Percentiles rank a stretch among this genome's conserved stretches.
Evolutionary conservation across 2,113 vertebrate genomes (phyloP).

Genomic region (Girardinichthys multiradiatus): DNA sequence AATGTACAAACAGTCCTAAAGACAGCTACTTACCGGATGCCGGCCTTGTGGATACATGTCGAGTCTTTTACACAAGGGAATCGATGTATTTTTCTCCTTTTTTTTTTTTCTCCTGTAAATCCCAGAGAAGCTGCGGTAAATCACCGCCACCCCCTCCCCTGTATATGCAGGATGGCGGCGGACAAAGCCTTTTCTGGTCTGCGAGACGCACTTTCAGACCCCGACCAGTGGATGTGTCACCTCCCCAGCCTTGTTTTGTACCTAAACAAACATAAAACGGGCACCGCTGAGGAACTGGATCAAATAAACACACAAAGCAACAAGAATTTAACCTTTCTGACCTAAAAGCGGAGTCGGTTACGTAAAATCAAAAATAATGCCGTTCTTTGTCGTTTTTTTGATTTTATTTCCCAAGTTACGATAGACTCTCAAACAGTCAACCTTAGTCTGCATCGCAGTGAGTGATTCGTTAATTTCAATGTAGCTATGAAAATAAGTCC

Average conservation of each 20-base stretch:
- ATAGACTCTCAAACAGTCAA: background rate
- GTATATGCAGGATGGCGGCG: conserved; percentile 68
- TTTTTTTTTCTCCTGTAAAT: conserved; percentile 58
- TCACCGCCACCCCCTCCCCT: conserved; percentile 75
- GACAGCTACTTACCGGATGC: conserved; percentile 89
- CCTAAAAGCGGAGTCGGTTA: background rate
- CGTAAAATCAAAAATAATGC: background rate
- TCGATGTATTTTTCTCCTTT: conserved; percentile 42
- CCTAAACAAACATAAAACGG: conserved; percentile 57
- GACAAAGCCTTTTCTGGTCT: conserved; percentile 72
- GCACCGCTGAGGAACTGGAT: conserved; percentile 36
- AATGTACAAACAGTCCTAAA: conserved; percentile 53
- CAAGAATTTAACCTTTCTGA: background rate
- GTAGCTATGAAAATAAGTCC: conserved; percentile 39
- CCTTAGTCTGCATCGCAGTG: conserved; percentile 1
- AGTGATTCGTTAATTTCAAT: conserved; percentile 9
- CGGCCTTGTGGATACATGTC: conserved; percentile 95
- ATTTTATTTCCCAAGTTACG: background rate
- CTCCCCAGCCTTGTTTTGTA: conserved; percentile 45
- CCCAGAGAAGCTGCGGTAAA: conserved; percentile 71
- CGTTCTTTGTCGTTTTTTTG: background rate
- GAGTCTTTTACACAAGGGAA: conserved; percentile 64
- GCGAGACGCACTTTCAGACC: conserved; percentile 54
- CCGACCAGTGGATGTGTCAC: conserved; percentile 51
- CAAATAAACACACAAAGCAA: background rate